These are phyloP conservation scores for Bimastos eiseni DNA, from an alignment of 2,888 invertebrate genomes.

Conservation along the genomic window DNA sequence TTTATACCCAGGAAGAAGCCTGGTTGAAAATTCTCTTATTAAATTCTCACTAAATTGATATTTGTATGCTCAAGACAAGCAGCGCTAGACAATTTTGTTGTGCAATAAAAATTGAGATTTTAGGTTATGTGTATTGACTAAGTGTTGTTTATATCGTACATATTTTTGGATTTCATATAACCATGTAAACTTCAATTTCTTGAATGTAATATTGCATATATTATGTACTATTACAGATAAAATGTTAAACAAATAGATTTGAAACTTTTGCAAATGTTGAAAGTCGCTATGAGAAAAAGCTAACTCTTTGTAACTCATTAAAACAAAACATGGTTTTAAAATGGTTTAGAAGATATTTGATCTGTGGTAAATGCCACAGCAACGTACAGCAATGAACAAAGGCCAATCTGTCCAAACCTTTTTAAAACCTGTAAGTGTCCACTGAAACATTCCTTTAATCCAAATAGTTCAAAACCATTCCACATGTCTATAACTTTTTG, in stretches of 20 bases:
- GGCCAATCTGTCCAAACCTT: not conserved
- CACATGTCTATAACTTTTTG: not conserved
- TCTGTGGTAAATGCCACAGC: too few relatives aligned
- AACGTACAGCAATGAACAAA: not conserved
- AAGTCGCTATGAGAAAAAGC: not conserved
- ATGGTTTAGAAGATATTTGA: too few relatives aligned
- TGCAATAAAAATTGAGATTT: not conserved
- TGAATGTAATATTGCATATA: not conserved
- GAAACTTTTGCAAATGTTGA: not conserved
- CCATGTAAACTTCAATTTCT: not conserved
- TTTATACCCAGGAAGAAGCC: not conserved
- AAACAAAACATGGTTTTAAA: not conserved
- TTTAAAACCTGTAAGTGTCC: not conserved
- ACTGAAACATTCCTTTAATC: not conserved
- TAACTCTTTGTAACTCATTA: not conserved
- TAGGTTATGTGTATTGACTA: not conserved
- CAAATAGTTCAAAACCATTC: not conserved
- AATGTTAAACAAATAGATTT: not conserved
- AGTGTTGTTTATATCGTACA: conserved; percentile 13
- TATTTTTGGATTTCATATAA: not conserved
- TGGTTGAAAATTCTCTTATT: not conserved
- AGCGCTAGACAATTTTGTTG: too few relatives aligned
- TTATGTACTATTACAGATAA: not conserved
- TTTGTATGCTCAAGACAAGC: too few relatives aligned
- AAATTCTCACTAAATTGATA: not conserved